Percentiles rank a stretch among this genome's conserved stretches.
These are phyloP conservation scores for Cheilosia grossa DNA, from an alignment of 2,888 invertebrate genomes.

Conservation along the genomic window DNA sequence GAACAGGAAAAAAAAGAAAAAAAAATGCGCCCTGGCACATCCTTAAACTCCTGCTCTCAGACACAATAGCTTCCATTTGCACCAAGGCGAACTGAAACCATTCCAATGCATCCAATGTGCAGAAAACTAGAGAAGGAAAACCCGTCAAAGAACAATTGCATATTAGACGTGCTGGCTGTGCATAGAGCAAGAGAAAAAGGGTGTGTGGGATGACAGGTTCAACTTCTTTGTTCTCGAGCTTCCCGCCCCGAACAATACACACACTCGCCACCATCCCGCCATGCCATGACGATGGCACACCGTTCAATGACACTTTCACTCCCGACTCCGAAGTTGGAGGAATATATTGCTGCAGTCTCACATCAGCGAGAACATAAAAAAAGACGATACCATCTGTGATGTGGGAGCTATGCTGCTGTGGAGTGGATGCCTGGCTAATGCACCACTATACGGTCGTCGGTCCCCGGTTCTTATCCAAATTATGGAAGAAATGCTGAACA, in stretches of 20 bases:
- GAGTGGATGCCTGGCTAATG: constrained; percentile 52
- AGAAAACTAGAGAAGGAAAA: constrained; percentile 13
- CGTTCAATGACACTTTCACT: constrained; percentile 75
- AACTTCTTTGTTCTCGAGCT: constrained; percentile 70
- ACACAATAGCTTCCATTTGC: constrained; percentile 65
- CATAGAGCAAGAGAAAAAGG: constrained; percentile 15
- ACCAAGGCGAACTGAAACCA: constrained; percentile 62
- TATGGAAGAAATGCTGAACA: constrained; percentile 68
- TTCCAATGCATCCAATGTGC: constrained; percentile 60
- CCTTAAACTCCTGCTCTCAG: constrained; percentile 56
- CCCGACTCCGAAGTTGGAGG: constrained; percentile 49
- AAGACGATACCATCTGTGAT: constrained; percentile 56
- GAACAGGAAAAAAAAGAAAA: constrained; percentile 14
- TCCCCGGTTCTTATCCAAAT: constrained; percentile 64
- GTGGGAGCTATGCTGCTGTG: constrained; percentile 50
- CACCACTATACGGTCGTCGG: constrained; percentile 9
- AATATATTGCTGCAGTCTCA: constrained; percentile 47
- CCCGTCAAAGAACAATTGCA: constrained; percentile 69
- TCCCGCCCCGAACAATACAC: constrained; percentile 41
- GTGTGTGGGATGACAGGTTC: constrained; percentile 73
- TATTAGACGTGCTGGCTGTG: constrained; percentile 46
- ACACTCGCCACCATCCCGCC: background rate
- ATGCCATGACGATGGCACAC: constrained; percentile 46
- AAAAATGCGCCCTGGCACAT: constrained; percentile 11
- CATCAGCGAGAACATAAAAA: constrained; percentile 34